phyloP scores from a whole-genome alignment of 2,113 vertebrate species.

The Aphyosemion australe region DNA sequence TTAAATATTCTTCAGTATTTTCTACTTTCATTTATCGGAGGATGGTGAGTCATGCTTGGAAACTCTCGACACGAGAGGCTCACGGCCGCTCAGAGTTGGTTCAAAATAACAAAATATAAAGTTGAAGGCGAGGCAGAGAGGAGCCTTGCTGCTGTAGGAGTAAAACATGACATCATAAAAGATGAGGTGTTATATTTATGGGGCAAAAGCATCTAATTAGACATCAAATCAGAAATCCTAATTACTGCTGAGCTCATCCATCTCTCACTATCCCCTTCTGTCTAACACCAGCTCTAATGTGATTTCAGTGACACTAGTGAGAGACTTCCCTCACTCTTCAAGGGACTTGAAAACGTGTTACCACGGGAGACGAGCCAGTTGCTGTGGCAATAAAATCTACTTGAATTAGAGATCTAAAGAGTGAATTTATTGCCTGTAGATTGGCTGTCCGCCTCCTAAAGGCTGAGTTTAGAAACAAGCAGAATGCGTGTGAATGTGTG shows the following conservation, averaged over 20 bases:
- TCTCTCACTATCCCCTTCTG: slow-evolving; percentile 2
- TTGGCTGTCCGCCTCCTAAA: slow-evolving; percentile 19
- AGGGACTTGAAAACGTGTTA: slow-evolving; percentile 31
- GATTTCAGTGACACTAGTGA: slow-evolving; percentile 27
- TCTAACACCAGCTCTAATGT: slow-evolving; percentile 21
- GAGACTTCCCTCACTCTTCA: slow-evolving; percentile 34
- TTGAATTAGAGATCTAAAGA: slow-evolving; percentile 40
- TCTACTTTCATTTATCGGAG: slow-evolving; percentile 3
- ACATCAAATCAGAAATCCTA: slow-evolving; percentile 4
- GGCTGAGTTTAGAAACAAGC: slow-evolving; percentile 8
- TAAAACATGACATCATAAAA: too few species aligned
- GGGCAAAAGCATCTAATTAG: too few species aligned
- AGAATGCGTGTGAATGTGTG: too few species aligned
- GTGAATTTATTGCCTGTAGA: slow-evolving; percentile 47
- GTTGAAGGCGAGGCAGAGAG: background rate
- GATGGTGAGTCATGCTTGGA: slow-evolving; percentile 35
- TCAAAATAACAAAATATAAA: slow-evolving; percentile 12
- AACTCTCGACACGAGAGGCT: slow-evolving; percentile 23
- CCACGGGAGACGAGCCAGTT: slow-evolving; percentile 39
- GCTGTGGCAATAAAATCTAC: slow-evolving; percentile 54
- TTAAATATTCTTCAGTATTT: slow-evolving; percentile 6
- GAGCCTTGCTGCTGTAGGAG: background rate
- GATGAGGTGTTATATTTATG: too few species aligned
- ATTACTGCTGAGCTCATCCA: slow-evolving; percentile 10
- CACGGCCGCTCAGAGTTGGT: background rate